phyloP scores from a whole-genome alignment of 2,113 vertebrate species.

The Dromas ardeola region DNA sequence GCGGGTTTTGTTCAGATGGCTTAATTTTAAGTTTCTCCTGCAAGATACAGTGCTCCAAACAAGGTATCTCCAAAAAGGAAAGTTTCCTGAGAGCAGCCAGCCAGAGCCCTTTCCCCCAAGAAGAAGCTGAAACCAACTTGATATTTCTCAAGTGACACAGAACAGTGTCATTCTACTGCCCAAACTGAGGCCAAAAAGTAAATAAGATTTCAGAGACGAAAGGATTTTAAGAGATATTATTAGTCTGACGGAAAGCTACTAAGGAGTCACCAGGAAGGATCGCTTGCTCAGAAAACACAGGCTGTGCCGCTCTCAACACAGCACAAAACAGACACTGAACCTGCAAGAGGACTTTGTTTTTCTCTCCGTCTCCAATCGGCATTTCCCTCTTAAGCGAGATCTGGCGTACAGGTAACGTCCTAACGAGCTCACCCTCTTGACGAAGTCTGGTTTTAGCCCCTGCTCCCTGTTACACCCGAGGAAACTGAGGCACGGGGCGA shows the following conservation, averaged over 20 bases:
- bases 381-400: neutral
- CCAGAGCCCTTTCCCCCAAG: neutral
- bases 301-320: too few relatives aligned
- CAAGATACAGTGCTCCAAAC: accelerated
- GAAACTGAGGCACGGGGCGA: neutral
- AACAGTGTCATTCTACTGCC: neutral
- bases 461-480: neutral
- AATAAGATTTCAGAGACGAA: neutral
- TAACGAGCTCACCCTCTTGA: accelerated
- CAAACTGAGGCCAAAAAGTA: neutral
- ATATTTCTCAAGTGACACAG: accelerated
- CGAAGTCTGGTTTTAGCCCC: neutral
- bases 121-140: neutral
- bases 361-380: neutral
- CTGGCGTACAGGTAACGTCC: accelerated
- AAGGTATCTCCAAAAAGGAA: neutral
- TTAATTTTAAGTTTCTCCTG: too few relatives aligned
- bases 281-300: neutral
- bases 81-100: neutral
- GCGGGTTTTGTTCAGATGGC: neutral
- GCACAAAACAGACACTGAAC: neutral
- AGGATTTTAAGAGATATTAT: neutral
- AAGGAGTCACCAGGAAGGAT: neutral
- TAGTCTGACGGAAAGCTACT: too few relatives aligned
- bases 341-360: neutral